Evolutionary conservation across 2,888 invertebrate genomes (phyloP).

Genomic region (Dorcus hopei): DNA sequence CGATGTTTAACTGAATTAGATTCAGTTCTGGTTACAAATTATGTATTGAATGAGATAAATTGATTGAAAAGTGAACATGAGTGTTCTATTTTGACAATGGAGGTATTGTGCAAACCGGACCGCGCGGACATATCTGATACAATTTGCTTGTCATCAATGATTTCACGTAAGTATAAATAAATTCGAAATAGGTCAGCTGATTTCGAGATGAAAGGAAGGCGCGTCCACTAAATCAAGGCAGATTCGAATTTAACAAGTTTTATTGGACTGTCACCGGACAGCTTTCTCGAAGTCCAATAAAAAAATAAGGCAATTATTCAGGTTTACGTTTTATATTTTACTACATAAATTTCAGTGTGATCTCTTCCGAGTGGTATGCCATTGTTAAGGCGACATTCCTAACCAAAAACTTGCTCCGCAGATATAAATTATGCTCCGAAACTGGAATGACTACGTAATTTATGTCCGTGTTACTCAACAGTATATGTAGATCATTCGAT

Average conservation of each 20-base stretch:
- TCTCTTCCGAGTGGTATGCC: conserved; percentile 6
- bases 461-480: conserved; percentile 5
- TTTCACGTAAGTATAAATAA: conserved; percentile 7
- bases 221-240: conserved; percentile 5
- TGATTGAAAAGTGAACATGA: conserved; percentile 9
- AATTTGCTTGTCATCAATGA: conserved; percentile 13
- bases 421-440: neutral
- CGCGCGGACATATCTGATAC: neutral
- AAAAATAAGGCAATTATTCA: neutral
- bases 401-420: neutral
- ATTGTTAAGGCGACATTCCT: conserved; percentile 7
- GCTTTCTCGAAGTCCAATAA: conserved; percentile 5
- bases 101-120: conserved; percentile 8
- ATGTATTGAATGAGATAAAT: conserved; percentile 1
- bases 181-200: conserved; percentile 8
- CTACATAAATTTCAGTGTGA: conserved; percentile 11
- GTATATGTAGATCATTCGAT: conserved; percentile 3
- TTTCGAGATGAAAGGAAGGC: conserved; percentile 9
- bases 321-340: conserved; percentile 8
- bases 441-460: neutral
- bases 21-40: conserved; percentile 7
- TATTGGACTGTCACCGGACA: conserved; percentile 5
- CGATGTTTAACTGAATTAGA: conserved; percentile 6
- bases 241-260: conserved; percentile 16
- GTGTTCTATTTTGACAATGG: conserved; percentile 14